phyloP scores from a whole-genome alignment of 2,888 invertebrate species.

The Gymnosoma rotundatum region DNA sequence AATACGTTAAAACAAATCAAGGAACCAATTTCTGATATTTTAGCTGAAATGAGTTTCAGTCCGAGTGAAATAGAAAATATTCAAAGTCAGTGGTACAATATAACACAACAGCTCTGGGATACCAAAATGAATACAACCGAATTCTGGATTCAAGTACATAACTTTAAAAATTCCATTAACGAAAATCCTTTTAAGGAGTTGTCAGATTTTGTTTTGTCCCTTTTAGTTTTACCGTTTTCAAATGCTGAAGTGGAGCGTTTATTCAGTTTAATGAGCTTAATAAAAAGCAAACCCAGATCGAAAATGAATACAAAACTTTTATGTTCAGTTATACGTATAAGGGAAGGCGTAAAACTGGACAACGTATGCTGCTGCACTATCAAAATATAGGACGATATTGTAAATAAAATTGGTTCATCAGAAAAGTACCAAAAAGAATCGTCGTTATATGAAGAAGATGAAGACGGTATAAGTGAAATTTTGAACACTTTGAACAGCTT shows the following conservation, averaged over 20 bases:
- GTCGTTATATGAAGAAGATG: too few relatives aligned
- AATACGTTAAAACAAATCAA: background rate
- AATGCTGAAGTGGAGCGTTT: conserved; percentile 11
- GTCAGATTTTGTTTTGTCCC: background rate
- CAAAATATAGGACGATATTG: background rate
- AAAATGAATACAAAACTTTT: background rate
- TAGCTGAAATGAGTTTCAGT: too few relatives aligned
- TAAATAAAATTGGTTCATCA: background rate
- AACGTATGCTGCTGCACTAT: conserved; percentile 6
- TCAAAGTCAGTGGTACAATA: conserved; percentile 1
- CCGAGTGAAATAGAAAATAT: background rate
- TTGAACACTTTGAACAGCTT: too few relatives aligned
- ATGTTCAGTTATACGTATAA: background rate
- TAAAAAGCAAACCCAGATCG: conserved; percentile 5
- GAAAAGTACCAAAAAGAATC: too few relatives aligned
- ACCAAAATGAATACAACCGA: conserved; percentile 8
- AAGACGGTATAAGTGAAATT: too few relatives aligned
- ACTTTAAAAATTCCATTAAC: conserved; percentile 15
- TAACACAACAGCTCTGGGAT: background rate
- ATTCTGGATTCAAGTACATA: conserved; percentile 9
- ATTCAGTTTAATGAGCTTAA: conserved; percentile 13
- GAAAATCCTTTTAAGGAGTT: conserved; percentile 8
- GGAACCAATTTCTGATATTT: too few relatives aligned
- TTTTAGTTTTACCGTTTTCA: conserved; percentile 8
- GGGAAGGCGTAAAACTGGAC: background rate